Evolutionary conservation across 2,797 vertebrate genomes (phyloP).

Genomic region (Sebastes nivosus): DNA sequence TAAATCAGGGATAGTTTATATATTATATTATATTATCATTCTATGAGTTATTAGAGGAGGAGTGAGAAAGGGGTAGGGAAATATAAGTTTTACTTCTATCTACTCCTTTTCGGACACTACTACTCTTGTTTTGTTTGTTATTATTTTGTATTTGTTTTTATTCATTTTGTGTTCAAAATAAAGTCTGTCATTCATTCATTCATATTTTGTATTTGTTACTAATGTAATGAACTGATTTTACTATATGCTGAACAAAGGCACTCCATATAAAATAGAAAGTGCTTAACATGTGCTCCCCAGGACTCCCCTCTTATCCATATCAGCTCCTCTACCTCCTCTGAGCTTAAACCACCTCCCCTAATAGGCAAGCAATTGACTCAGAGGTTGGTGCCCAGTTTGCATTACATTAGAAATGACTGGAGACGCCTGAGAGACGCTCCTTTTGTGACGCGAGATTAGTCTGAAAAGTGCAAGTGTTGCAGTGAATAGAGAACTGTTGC

Average conservation of each 20-base stretch:
- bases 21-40: too few relatives aligned
- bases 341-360: slow-evolving; percentile 25
- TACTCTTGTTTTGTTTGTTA: too few relatives aligned
- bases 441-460: slow-evolving; percentile 67
- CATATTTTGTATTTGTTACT: neutral
- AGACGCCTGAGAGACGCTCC: slow-evolving; percentile 57
- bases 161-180: too few relatives aligned
- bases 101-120: too few relatives aligned
- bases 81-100: too few relatives aligned
- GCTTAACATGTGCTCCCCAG: slow-evolving; percentile 20
- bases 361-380: slow-evolving; percentile 33
- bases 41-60: too few relatives aligned
- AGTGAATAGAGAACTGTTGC: slow-evolving; percentile 57
- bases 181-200: too few relatives aligned
- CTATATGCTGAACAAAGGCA: neutral
- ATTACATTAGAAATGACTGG: slow-evolving; percentile 72
- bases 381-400: slow-evolving; percentile 58
- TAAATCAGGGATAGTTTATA: too few relatives aligned
- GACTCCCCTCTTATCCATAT: slow-evolving; percentile 30
- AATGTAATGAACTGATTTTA: neutral
- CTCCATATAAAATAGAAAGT: slow-evolving; percentile 50
- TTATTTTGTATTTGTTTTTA: too few relatives aligned
- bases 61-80: too few relatives aligned
- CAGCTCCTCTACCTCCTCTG: slow-evolving; percentile 9
- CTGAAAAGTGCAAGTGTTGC: slow-evolving; percentile 70